phyloP scores from a whole-genome alignment of 2,113 vertebrate species.

The Leucoraja erinaceus region DNA sequence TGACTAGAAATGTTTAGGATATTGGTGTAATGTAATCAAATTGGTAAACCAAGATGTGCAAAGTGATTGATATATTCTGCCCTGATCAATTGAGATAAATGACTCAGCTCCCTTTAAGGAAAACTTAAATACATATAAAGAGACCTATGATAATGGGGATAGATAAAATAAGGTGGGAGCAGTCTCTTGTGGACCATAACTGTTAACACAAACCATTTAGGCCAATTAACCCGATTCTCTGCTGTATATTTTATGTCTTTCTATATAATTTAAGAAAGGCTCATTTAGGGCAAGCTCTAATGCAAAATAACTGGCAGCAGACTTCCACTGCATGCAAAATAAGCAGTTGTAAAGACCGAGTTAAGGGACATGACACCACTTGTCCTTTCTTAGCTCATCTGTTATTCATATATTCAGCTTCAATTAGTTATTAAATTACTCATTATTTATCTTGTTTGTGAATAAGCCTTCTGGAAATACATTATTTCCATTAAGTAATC shows the following conservation, averaged over 20 bases:
- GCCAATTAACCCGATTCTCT: background rate
- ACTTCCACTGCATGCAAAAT: background rate
- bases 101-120: background rate
- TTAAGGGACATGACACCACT: conserved; percentile 12
- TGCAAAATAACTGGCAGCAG: background rate
- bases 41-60: background rate
- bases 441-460: conserved; percentile 28
- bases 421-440: conserved; percentile 22
- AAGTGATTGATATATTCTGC: background rate
- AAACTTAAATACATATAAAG: background rate
- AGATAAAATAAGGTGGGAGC: background rate
- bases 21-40: background rate
- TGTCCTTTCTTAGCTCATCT: background rate
- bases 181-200: background rate
- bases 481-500: background rate
- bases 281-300: background rate
- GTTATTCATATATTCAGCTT: conserved; percentile 31
- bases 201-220: background rate
- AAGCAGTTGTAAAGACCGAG: background rate
- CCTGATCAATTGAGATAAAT: background rate
- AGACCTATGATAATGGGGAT: background rate
- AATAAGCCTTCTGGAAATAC: background rate
- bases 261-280: background rate
- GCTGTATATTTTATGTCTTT: conserved; percentile 19
- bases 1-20: background rate